Base-by-base conservation (phyloP, 2,888 invertebrate genomes). In the Cheilosia scutellata region DNA sequence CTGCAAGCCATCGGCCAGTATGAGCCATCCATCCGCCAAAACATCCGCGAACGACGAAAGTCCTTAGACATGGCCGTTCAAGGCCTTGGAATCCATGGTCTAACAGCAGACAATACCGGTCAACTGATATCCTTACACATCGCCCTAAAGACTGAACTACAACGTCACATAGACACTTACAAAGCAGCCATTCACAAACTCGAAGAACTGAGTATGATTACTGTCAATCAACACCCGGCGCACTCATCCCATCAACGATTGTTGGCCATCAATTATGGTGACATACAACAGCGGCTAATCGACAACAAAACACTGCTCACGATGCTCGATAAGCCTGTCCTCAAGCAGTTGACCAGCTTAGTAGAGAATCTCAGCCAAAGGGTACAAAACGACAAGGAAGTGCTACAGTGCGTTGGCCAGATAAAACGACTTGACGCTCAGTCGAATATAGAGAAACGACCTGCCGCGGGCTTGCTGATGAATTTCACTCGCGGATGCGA, bases 301-400 rank as follows among this genome's bases (percentile, higher is more conserved):
- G 97, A 98, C 93, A 98, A 98, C 93, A 97, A 98, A 92, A 96
- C 97, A 0, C 93, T 98, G 44, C 93, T 97, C 84, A 98, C 97
- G 57, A 95, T 97, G 79, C 93, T 98, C 88, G 96, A 96, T 90
- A 97, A 97, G 91, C 96, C 96, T 37, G 95, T 95, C 3, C 91
- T 98, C 88, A 95, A 96, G 89, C 96, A 96, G 91, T 93, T 98
- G 70, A 93, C 94, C 25, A 94, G 94, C 1, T 93, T 98, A 82
- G 94, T 95, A 49, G 94, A 95, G 51, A 94, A 95, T 88, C 93
- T 98, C 49, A 95, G 96, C 58, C 94, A 95, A 29, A 94, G 98
- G 87, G 97, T 98, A 57, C 97, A 98, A 91, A 96, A 96, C 90
- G 98, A 98, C 93, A 98, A 98, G 92, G 97, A 97, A 76, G 97